Evolutionary conservation across 1,140 invertebrate species (phyloP).

Genomic region (Apocrypta bakeri): DNA sequence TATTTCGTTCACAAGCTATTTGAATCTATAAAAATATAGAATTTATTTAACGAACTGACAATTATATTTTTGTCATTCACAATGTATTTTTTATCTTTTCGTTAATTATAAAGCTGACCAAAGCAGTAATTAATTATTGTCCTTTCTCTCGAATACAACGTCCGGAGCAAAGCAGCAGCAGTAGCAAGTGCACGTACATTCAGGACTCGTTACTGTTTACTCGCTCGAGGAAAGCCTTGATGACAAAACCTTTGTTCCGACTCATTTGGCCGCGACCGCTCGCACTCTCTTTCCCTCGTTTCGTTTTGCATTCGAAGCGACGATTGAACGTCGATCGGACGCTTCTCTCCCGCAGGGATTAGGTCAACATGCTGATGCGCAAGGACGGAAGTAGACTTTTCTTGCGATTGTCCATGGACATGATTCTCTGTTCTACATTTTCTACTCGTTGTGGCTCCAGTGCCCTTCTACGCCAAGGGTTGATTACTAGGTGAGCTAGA

Average conservation of each 20-base stretch:
- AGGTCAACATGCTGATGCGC: neutral
- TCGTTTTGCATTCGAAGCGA: neutral
- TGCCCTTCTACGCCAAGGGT: neutral
- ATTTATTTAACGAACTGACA: too few relatives aligned
- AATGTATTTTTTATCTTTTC: neutral
- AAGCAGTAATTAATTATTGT: neutral
- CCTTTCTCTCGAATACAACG: neutral
- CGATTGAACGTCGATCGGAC: neutral
- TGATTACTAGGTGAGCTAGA: neutral
- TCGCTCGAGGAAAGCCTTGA: conserved; percentile 18
- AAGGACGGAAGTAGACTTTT: neutral
- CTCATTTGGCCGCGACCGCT: neutral
- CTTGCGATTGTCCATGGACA: neutral
- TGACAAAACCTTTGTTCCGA: conserved; percentile 17
- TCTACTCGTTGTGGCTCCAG: neutral
- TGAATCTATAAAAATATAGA: too few relatives aligned
- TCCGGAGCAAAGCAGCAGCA: neutral
- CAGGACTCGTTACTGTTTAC: neutral
- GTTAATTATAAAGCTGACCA: neutral
- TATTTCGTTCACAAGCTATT: too few relatives aligned
- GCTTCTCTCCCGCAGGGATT: neutral
- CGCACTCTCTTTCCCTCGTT: neutral
- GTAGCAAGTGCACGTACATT: neutral
- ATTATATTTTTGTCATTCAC: too few relatives aligned
- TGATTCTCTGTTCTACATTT: neutral